Percentiles rank a stretch among this genome's conserved stretches.
Conservation (phyloP, 2,888 invertebrate species). For the Ophion ventricosus region DNA sequence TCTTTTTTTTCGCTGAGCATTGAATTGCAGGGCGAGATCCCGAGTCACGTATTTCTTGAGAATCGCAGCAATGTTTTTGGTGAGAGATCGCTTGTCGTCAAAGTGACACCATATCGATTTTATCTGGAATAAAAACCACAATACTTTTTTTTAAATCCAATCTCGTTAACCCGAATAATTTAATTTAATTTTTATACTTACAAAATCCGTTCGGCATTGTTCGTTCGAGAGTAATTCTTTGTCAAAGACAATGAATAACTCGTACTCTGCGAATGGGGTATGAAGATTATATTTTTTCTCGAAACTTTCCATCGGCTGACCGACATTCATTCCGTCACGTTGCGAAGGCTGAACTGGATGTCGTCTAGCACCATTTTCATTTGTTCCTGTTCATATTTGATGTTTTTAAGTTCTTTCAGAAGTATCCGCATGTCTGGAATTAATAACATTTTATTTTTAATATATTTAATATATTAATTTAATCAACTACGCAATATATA, state of each 20-base stretch:
- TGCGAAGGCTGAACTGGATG: slow-evolving; percentile 6
- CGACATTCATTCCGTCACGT: not conserved
- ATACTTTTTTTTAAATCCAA: slow-evolving; percentile 3
- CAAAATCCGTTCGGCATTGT: slow-evolving; percentile 21
- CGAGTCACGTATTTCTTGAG: slow-evolving; percentile 21
- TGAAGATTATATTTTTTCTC: slow-evolving; percentile 17
- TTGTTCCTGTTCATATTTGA: slow-evolving; percentile 20
- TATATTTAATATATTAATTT: not conserved
- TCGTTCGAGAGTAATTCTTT: slow-evolving; percentile 16
- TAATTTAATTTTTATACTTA: slow-evolving; percentile 3
- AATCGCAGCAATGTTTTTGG: slow-evolving; percentile 22
- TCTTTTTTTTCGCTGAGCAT: slow-evolving; percentile 31
- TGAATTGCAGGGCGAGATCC: slow-evolving; percentile 32
- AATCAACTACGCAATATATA: not conserved
- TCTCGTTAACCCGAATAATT: not conserved
- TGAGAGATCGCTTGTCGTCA: slow-evolving; percentile 7
- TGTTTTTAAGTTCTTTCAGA: not conserved
- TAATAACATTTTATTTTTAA: slow-evolving; percentile 3
- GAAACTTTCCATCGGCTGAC: not conserved
- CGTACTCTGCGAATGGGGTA: slow-evolving; percentile 10
- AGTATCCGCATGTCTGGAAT: slow-evolving; percentile 16
- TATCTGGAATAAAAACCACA: slow-evolving; percentile 8
- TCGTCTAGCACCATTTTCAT: slow-evolving; percentile 4
- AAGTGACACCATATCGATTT: slow-evolving; percentile 4
- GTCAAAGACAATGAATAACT: slow-evolving; percentile 9